phyloP scores from a whole-genome alignment of 2,888 invertebrate genomes.

The Hartigia nigra region DNA sequence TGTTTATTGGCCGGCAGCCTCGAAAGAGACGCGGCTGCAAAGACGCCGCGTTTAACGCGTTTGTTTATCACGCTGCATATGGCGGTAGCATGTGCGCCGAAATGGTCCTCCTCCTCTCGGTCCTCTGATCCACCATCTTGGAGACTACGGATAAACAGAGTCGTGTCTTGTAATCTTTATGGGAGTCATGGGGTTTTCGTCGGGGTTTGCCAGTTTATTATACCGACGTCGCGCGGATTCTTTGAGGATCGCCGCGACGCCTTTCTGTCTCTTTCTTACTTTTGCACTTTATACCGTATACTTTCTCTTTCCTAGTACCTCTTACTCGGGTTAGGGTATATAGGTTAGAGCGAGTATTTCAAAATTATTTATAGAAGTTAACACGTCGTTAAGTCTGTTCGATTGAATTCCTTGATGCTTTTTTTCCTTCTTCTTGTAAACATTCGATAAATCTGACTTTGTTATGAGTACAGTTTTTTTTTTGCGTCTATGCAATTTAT shows the following conservation, averaged over 20 bases:
- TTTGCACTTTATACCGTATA: not conserved
- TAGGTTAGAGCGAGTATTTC: not conserved
- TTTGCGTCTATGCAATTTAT: not conserved
- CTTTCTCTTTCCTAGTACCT: not conserved
- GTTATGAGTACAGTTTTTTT: conserved; percentile 17
- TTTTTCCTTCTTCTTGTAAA: conserved; percentile 18
- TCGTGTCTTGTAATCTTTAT: not conserved
- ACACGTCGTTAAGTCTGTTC: conserved; percentile 9
- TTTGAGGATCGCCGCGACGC: not conserved
- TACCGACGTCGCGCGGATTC: not conserved
- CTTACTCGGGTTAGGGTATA: not conserved
- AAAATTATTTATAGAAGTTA: conserved; percentile 15
- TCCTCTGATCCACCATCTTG: not conserved
- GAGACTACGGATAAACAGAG: not conserved
- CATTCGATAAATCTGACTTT: conserved; percentile 21
- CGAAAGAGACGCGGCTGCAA: conserved; percentile 32
- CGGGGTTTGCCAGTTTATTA: not conserved
- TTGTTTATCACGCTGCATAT: conserved; percentile 63
- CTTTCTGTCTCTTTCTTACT: not conserved
- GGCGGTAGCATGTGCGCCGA: conserved; percentile 60
- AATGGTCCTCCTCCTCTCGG: not conserved
- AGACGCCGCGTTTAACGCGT: conserved; percentile 56
- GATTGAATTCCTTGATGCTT: conserved; percentile 12
- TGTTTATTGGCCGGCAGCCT: conserved; percentile 41
- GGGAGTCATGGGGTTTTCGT: not conserved